phyloP scores from a whole-genome alignment of 1,140 invertebrate species.

The Chironomus tepperi region DNA sequence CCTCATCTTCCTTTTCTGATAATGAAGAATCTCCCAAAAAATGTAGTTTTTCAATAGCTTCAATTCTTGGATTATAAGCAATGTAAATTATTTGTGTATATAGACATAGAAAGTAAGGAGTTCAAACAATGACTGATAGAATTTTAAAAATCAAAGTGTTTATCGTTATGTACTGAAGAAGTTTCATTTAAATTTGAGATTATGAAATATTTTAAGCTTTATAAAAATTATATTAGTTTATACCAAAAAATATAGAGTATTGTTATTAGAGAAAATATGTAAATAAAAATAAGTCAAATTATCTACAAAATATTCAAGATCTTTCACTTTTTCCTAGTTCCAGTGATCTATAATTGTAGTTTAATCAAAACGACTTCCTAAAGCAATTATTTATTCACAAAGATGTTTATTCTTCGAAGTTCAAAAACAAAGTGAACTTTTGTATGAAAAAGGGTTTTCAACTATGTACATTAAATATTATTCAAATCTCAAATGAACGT shows the following conservation, averaged over 20 bases:
- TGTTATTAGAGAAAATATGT: background rate
- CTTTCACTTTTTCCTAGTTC: no score
- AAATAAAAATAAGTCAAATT: no score
- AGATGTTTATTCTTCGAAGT: no score
- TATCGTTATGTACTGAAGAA: background rate
- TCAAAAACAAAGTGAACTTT: no score
- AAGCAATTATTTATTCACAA: no score
- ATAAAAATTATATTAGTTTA: background rate
- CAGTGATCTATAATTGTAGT: no score
- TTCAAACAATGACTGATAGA: background rate
- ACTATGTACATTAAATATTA: no score
- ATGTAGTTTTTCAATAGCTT: background rate
- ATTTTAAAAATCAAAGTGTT: background rate
- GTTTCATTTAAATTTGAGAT: background rate
- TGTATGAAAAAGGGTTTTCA: no score
- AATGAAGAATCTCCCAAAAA: constrained; percentile 17
- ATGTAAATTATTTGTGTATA: background rate
- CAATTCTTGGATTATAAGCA: constrained; percentile 8
- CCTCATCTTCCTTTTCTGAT: background rate
- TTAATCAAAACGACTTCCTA: no score
- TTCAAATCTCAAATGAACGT: no score
- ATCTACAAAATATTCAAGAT: no score
- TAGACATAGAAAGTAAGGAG: background rate
- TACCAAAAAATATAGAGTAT: background rate
- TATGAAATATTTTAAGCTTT: background rate